Conservation (phyloP, 2,113 vertebrate genomes). For the Odontophorus gujanensis region DNA sequence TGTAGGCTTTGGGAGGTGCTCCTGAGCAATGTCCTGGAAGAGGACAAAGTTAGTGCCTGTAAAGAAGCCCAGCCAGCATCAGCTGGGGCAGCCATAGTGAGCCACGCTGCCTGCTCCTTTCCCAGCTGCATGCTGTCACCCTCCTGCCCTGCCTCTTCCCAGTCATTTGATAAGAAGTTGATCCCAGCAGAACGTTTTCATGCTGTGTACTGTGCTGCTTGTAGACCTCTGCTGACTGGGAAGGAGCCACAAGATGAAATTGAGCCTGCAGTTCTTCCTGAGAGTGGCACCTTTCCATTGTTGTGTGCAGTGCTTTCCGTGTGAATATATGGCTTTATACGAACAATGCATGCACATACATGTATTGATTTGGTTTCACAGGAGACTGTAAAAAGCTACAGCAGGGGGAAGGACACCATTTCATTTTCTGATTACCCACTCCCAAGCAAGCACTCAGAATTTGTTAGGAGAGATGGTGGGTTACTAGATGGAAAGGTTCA, state of each 20-base stretch:
- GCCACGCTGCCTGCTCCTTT: background rate
- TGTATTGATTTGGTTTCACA: background rate
- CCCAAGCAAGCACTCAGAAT: background rate
- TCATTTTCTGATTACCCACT: background rate
- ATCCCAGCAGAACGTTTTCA: background rate
- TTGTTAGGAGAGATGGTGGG: background rate
- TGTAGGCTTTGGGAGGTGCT: background rate
- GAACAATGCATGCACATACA: background rate
- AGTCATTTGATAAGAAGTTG: background rate
- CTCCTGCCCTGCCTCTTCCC: background rate
- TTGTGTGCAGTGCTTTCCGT: background rate
- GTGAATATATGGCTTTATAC: background rate
- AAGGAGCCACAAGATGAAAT: background rate
- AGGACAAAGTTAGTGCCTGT: background rate
- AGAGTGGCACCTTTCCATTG: background rate
- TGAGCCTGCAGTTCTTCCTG: background rate
- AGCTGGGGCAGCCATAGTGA: background rate
- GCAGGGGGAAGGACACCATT: background rate
- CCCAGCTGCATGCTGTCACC: background rate
- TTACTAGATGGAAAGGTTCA: background rate
- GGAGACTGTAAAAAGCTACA: background rate
- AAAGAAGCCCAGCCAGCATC: rapidly evolving
- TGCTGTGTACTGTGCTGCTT: rapidly evolving
- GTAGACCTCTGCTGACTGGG: background rate
- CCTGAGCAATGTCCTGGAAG: background rate